Conservation (phyloP, 2,113 vertebrate species). For the Haplotaxodon microlepis region DNA sequence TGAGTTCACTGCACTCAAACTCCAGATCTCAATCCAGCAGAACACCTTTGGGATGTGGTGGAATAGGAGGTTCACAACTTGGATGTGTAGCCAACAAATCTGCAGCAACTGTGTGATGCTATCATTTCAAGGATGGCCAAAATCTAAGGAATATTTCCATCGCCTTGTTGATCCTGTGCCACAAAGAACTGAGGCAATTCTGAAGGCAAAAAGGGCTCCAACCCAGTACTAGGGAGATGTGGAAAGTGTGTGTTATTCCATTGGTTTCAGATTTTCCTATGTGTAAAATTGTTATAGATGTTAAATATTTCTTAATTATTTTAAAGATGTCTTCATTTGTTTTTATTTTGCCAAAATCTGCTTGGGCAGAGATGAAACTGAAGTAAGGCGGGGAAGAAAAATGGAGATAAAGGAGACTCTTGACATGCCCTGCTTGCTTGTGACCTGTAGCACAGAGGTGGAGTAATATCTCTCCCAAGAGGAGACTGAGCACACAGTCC, state of each 20-base stretch:
- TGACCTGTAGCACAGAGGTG: conserved; percentile 52
- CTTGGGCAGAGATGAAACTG: conserved; percentile 16
- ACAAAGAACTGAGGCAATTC: not conserved
- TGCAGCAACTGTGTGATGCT: not conserved
- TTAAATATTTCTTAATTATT: not conserved
- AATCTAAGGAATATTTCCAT: not conserved
- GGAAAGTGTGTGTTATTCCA: not conserved
- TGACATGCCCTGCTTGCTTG: conserved; percentile 37
- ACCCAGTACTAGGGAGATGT: not conserved
- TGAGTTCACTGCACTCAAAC: not conserved
- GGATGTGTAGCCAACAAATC: not conserved
- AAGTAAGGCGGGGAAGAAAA: conserved; percentile 6
- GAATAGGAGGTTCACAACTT: not conserved
- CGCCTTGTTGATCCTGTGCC: not conserved
- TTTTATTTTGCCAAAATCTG: not conserved
- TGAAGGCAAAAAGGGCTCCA: not conserved
- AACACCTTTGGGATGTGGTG: not conserved
- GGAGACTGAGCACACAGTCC: conserved; percentile 26
- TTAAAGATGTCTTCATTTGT: not conserved
- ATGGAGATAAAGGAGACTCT: conserved; percentile 35
- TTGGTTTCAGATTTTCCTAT: not conserved
- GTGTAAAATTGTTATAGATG: not conserved
- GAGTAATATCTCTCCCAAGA: conserved; percentile 58
- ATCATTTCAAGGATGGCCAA: not conserved
- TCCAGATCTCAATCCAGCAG: not conserved